Conservation (phyloP, 2,888 invertebrate genomes). For the Coleophora deauratella region DNA sequence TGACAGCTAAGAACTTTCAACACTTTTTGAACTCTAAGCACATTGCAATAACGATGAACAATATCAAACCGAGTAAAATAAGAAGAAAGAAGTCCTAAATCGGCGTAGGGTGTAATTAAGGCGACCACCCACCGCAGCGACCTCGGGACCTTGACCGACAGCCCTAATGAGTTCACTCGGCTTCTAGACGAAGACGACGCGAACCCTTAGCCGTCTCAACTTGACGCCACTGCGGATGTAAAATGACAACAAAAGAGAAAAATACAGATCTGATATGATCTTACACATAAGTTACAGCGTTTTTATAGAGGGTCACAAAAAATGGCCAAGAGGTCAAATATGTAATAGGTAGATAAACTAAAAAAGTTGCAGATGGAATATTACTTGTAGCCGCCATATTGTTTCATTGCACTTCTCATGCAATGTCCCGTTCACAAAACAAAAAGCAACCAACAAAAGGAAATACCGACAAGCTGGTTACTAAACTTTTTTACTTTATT, state of each 20-base stretch:
- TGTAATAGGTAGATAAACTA: neutral
- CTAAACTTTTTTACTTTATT: constrained; percentile 72
- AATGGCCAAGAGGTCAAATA: neutral
- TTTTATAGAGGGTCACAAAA: neutral
- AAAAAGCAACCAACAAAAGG: constrained; percentile 68
- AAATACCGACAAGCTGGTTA: constrained; percentile 71
- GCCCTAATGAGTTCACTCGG: constrained; percentile 66
- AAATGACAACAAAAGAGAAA: no score
- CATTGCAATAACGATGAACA: neutral
- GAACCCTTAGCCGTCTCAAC: constrained; percentile 4
- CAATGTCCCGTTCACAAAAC: constrained; percentile 68
- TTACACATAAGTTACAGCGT: neutral
- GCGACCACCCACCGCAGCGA: constrained; percentile 67
- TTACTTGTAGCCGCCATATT: constrained; percentile 48
- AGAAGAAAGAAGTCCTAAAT: constrained; percentile 51
- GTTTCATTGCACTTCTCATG: constrained; percentile 71
- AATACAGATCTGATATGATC: neutral
- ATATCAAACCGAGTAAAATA: constrained; percentile 20
- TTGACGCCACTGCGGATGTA: no score
- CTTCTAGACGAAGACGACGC: constrained; percentile 27
- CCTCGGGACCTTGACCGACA: constrained; percentile 72
- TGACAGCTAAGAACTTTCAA: neutral
- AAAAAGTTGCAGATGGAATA: neutral
- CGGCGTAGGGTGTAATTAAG: constrained; percentile 65
- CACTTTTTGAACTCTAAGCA: neutral